A percentile compares a stretch with the other conserved stretches of the same genome.
These are phyloP conservation scores for Poecilia picta DNA, from an alignment of 2,797 vertebrate genomes.

Conservation along the genomic window DNA sequence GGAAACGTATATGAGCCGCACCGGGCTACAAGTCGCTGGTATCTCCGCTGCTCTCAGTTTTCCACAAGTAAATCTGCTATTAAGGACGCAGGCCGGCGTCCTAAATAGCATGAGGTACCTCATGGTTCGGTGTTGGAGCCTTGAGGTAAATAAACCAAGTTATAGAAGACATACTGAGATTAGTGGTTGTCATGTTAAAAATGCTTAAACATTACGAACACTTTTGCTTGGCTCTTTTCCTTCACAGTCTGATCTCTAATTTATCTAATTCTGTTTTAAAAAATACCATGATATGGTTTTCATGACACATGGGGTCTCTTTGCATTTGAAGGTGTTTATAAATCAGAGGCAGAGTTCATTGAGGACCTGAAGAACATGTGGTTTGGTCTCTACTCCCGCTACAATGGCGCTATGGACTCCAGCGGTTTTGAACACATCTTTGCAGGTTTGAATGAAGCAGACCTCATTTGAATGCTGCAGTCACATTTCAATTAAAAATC, in stretches of 20 bases:
- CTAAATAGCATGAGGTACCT: too few species aligned
- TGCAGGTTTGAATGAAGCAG: slow-evolving; percentile 78
- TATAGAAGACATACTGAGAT: too few species aligned
- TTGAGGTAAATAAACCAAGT: too few species aligned
- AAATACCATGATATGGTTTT: not conserved
- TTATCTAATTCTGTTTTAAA: not conserved
- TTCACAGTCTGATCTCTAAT: not conserved
- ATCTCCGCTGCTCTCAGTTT: too few species aligned
- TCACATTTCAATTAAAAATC: not conserved
- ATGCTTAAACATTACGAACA: not conserved
- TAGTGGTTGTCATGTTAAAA: not conserved
- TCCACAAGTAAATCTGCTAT: too few species aligned
- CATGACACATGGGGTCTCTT: not conserved
- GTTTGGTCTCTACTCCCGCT: slow-evolving; percentile 94
- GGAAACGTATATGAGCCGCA: too few species aligned
- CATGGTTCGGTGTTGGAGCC: too few species aligned
- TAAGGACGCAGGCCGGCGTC: too few species aligned
- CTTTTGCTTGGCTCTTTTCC: not conserved
- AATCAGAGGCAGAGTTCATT: slow-evolving; percentile 83
- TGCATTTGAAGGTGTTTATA: slow-evolving; percentile 81
- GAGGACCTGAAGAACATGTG: slow-evolving; percentile 93
- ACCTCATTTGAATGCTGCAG: slow-evolving; percentile 5
- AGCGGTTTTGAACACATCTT: slow-evolving; percentile 97
- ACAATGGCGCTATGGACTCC: slow-evolving; percentile 80
- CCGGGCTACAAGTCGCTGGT: too few species aligned